These are phyloP conservation scores for Hyles vespertilio DNA, from an alignment of 1,140 invertebrate genomes.

Conservation along the genomic window DNA sequence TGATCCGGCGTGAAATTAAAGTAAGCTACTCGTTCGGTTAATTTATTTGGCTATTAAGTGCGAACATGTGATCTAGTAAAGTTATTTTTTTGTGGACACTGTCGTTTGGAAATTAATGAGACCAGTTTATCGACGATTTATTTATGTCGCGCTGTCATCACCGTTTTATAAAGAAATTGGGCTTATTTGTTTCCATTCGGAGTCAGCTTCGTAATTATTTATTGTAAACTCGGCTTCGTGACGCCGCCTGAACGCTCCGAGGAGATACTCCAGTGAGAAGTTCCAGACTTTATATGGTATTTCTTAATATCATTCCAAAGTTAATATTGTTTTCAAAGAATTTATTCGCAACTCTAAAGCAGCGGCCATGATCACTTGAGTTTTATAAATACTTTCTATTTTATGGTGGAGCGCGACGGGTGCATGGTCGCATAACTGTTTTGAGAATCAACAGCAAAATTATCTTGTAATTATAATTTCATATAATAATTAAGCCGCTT, in stretches of 20 bases:
- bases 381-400: slow-evolving; percentile 57
- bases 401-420: slow-evolving; percentile 47
- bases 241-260: slow-evolving; percentile 28
- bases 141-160: slow-evolving; percentile 52
- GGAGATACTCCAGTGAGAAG: slow-evolving; percentile 32
- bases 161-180: slow-evolving; percentile 44
- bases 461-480: slow-evolving; percentile 72
- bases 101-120: slow-evolving; percentile 68
- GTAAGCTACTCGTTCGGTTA: slow-evolving; percentile 60
- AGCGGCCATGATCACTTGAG: slow-evolving; percentile 38
- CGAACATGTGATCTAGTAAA: slow-evolving; percentile 70
- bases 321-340: slow-evolving; percentile 38
- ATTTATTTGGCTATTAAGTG: slow-evolving; percentile 71
- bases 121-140: slow-evolving; percentile 60
- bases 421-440: slow-evolving; percentile 60
- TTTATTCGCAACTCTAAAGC: slow-evolving; percentile 35
- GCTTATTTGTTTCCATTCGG: slow-evolving; percentile 63
- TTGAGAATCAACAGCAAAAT: slow-evolving; percentile 62
- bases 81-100: slow-evolving; percentile 58
- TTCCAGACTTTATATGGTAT: slow-evolving; percentile 62
- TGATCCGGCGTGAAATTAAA: slow-evolving; percentile 64
- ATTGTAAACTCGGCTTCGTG: slow-evolving; percentile 37
- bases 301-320: slow-evolving; percentile 67
- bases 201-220: slow-evolving; percentile 51
- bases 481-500: slow-evolving; percentile 57